Conservation (phyloP, 2,888 invertebrate species). For the Pycnomerus fuliginosus region DNA sequence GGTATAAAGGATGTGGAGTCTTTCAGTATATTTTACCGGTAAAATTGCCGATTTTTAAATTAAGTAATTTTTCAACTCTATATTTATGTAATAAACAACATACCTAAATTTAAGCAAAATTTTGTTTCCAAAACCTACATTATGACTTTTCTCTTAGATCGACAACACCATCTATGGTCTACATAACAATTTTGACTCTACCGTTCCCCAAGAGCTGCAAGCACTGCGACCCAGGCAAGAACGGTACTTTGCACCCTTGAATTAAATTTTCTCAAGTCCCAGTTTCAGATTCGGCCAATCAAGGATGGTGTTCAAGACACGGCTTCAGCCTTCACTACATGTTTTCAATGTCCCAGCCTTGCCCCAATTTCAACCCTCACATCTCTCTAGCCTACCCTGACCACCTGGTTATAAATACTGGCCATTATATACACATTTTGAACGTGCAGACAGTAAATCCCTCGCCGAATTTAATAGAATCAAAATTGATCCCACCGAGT, state of each 20-base stretch:
- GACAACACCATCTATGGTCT: constrained; percentile 56
- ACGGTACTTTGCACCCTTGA: too few relatives aligned
- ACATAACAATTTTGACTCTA: constrained; percentile 67
- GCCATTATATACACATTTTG: constrained; percentile 52
- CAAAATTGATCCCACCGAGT: constrained; percentile 30
- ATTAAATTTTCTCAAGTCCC: constrained; percentile 14
- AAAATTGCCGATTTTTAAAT: too few relatives aligned
- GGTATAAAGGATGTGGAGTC: too few relatives aligned
- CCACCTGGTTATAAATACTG: constrained; percentile 52
- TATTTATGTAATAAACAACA: too few relatives aligned
- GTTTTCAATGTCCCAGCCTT: constrained; percentile 81
- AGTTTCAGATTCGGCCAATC: constrained; percentile 39
- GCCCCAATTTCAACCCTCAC: constrained; percentile 58
- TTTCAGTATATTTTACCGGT: too few relatives aligned
- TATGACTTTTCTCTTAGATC: too few relatives aligned
- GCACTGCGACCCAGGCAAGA: constrained; percentile 48
- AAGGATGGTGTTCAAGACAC: constrained; percentile 73
- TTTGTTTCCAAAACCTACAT: too few relatives aligned
- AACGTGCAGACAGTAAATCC: constrained; percentile 47
- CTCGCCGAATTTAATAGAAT: constrained; percentile 28
- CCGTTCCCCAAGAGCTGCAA: constrained; percentile 65
- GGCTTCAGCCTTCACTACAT: constrained; percentile 91
- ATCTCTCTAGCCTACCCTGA: constrained; percentile 51
- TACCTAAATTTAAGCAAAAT: too few relatives aligned
- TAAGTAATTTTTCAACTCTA: too few relatives aligned